Evolutionary conservation across 2,113 vertebrate genomes (phyloP).

Genomic region (Daphoenositta chrysoptera): DNA sequence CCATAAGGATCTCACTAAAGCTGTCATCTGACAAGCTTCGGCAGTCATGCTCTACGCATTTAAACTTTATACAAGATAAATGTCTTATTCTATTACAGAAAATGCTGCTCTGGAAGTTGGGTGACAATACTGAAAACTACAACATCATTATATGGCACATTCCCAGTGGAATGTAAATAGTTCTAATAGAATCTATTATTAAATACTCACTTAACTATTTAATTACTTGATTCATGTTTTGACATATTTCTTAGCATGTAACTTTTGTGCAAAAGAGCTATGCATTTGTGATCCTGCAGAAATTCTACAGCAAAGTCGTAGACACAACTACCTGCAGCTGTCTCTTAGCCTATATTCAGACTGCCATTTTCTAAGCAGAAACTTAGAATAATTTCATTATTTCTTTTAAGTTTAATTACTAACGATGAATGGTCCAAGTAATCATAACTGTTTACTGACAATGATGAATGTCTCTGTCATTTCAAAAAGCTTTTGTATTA

Average conservation of each 20-base stretch:
- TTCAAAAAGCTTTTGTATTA: background rate
- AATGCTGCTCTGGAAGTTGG: background rate
- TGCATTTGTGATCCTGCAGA: background rate
- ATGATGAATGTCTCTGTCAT: background rate
- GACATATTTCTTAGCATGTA: background rate
- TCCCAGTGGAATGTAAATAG: background rate
- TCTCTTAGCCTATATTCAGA: background rate
- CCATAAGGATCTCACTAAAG: constrained; percentile 36
- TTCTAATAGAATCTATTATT: background rate
- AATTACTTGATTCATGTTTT: background rate
- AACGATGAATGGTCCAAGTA: background rate
- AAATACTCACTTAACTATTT: background rate
- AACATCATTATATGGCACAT: background rate
- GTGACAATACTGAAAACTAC: background rate
- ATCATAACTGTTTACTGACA: background rate
- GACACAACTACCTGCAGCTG: fast-evolving
- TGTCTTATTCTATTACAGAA: background rate
- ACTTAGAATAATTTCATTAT: constrained; percentile 2
- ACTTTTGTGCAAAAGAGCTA: background rate
- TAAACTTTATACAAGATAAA: background rate
- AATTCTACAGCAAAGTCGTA: background rate
- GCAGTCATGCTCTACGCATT: background rate
- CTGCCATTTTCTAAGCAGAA: background rate
- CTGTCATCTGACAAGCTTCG: background rate
- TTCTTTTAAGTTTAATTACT: constrained; percentile 30